These are phyloP conservation scores for Lymantria monacha DNA, from an alignment of 2,888 invertebrate genomes.

Conservation along the genomic window DNA sequence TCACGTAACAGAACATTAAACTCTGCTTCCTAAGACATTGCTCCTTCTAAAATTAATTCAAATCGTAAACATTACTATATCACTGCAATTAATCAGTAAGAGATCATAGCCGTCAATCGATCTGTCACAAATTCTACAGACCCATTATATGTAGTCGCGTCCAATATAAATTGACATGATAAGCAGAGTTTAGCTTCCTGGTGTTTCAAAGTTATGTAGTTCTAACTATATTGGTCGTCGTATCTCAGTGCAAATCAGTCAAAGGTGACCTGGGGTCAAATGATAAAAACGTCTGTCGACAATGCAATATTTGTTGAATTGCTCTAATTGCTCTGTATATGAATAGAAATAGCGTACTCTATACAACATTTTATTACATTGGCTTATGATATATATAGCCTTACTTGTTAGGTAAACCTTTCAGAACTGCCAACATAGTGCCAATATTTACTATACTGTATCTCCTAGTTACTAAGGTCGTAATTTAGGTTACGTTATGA, in stretches of 20 bases:
- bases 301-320: slow-evolving; percentile 50
- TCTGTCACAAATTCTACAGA: slow-evolving; percentile 51
- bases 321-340: slow-evolving; percentile 49
- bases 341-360: slow-evolving; percentile 36
- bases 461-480: too few species aligned
- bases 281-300: slow-evolving; percentile 53
- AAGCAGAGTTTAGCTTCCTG: slow-evolving; percentile 10
- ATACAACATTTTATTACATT: slow-evolving; percentile 9
- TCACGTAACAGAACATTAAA: background rate
- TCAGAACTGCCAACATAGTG: too few species aligned
- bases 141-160: slow-evolving; percentile 20
- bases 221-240: slow-evolving; percentile 40
- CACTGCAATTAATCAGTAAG: slow-evolving; percentile 58
- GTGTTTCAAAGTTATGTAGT: slow-evolving; percentile 16
- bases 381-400: too few species aligned
- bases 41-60: slow-evolving; percentile 42
- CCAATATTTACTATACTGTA: too few species aligned
- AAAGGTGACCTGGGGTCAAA: slow-evolving; percentile 61
- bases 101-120: slow-evolving; percentile 49
- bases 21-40: slow-evolving; percentile 26
- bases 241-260: slow-evolving; percentile 68
- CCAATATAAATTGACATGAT: slow-evolving; percentile 39
- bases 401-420: too few species aligned
- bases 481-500: too few species aligned
- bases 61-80: slow-evolving; percentile 43